Evolutionary conservation across 2,797 vertebrate genomes (phyloP).

Genomic region (Microhierax caerulescens): DNA sequence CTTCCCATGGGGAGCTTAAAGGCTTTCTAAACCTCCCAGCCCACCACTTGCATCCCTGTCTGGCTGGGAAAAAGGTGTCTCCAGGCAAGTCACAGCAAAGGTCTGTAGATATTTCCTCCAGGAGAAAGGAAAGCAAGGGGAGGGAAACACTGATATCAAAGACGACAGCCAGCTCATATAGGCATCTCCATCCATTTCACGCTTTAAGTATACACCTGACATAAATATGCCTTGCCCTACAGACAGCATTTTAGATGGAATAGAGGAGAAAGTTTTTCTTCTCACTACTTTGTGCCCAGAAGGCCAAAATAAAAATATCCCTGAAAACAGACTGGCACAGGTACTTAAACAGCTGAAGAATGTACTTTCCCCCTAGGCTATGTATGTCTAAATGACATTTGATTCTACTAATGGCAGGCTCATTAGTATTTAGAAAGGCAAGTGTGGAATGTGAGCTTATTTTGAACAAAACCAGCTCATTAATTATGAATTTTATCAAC

Average conservation of each 20-base stretch:
- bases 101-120: neutral
- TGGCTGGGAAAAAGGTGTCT: neutral
- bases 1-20: neutral
- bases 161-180: neutral
- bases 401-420: neutral
- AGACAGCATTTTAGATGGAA: neutral
- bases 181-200: neutral
- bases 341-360: slow-evolving; percentile 9
- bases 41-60: neutral
- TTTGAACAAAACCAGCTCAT: slow-evolving; percentile 42
- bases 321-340: neutral
- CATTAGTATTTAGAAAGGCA: neutral
- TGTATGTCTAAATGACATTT: neutral
- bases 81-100: neutral
- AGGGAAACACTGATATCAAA: neutral
- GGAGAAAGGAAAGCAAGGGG: neutral
- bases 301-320: neutral
- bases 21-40: neutral
- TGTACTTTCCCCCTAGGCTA: neutral
- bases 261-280: neutral
- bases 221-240: neutral
- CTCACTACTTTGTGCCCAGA: neutral
- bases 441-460: neutral
- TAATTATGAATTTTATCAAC: slow-evolving; percentile 49
- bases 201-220: neutral